These are phyloP conservation scores for Epinephelus lanceolatus DNA, from an alignment of 2,113 vertebrate species.

Conservation along the genomic window DNA sequence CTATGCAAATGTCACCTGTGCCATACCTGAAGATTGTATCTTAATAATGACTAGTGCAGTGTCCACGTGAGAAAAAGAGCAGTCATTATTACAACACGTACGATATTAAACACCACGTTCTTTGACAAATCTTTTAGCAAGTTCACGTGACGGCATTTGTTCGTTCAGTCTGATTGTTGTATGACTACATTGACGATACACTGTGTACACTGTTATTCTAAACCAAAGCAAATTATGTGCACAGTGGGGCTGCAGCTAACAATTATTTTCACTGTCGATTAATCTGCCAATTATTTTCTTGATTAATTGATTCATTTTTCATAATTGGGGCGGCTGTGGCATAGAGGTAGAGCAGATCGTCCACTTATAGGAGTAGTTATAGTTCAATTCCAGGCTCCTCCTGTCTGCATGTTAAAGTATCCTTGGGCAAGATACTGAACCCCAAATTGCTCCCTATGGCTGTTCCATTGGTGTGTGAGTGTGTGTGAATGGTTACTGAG, in stretches of 20 bases:
- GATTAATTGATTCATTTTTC: background rate
- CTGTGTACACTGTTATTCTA: background rate
- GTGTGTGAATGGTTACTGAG: too few relatives aligned
- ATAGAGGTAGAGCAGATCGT: too few relatives aligned
- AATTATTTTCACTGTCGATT: background rate
- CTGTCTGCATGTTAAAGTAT: too few relatives aligned
- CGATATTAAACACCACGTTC: background rate
- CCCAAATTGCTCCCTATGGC: too few relatives aligned
- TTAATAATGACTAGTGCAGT: background rate
- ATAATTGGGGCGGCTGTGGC: too few relatives aligned
- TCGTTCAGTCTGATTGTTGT: background rate
- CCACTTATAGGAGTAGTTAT: too few relatives aligned
- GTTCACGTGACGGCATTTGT: background rate
- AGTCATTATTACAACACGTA: background rate
- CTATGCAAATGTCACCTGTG: slow-evolving; percentile 5
- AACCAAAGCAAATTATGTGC: background rate
- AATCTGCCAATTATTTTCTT: background rate
- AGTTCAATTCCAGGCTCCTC: too few relatives aligned
- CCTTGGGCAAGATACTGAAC: too few relatives aligned
- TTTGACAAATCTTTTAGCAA: background rate
- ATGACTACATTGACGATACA: background rate
- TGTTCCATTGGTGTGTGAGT: too few relatives aligned
- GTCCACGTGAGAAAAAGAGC: background rate
- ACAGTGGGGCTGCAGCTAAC: background rate
- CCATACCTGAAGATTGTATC: background rate